Evolutionary conservation across 2,113 vertebrate species (phyloP).

Genomic region (Zingel zingel): DNA sequence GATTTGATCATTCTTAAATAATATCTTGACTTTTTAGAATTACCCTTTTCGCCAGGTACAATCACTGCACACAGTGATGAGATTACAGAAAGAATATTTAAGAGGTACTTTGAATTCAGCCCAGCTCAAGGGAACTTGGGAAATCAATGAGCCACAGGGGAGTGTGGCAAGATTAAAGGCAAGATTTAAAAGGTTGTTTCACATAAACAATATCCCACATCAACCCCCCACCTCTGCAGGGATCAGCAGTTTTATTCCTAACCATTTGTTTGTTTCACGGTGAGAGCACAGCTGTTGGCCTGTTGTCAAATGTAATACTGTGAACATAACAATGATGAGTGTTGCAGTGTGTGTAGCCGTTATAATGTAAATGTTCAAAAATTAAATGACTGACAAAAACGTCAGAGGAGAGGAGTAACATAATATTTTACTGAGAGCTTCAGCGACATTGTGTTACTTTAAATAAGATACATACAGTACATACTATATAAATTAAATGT

Average conservation of each 20-base stretch:
- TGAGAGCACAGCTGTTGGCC: slow-evolving; percentile 27
- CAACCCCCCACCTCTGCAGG: slow-evolving; percentile 24
- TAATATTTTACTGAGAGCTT: not conserved
- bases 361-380: not conserved
- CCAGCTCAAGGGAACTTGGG: slow-evolving; percentile 38
- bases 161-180: slow-evolving; percentile 27
- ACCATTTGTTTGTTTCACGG: slow-evolving; percentile 46
- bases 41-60: not conserved
- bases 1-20: not conserved
- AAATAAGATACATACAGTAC: not conserved
- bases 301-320: slow-evolving; percentile 35
- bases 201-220: slow-evolving; percentile 23
- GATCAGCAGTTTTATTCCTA: slow-evolving; percentile 62
- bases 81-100: slow-evolving; percentile 10
- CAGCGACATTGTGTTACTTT: not conserved
- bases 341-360: slow-evolving; percentile 3
- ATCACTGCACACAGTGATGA: not conserved
- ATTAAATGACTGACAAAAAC: not conserved
- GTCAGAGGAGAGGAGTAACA: not conserved
- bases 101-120: slow-evolving; percentile 28
- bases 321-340: slow-evolving; percentile 20
- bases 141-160: slow-evolving; percentile 50
- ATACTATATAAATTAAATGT: not conserved
- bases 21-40: not conserved
- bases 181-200: slow-evolving; percentile 47